phyloP scores from a whole-genome alignment of 2,797 vertebrate species.

The Sebastolobus alascanus region DNA sequence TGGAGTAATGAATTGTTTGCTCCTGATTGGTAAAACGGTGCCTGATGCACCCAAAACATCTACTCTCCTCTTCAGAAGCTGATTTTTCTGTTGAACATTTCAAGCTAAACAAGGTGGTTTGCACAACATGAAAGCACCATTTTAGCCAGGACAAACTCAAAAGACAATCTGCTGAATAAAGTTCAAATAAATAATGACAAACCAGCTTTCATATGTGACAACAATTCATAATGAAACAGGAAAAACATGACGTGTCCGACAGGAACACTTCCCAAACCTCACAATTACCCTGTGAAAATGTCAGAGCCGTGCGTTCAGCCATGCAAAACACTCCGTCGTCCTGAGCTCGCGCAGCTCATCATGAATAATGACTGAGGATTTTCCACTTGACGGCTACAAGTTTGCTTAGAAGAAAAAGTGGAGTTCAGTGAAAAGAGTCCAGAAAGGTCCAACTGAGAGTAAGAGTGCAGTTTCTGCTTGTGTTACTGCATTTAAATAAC shows the following conservation, averaged over 20 bases:
- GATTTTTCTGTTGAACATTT: too few species aligned
- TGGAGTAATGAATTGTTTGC: too few species aligned
- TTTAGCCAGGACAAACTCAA: too few species aligned
- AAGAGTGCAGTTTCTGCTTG: not conserved
- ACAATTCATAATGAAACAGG: not conserved
- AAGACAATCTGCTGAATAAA: not conserved
- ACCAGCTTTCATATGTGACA: not conserved
- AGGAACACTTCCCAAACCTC: slow-evolving; percentile 16
- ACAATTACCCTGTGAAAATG: not conserved
- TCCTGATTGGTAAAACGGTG: too few species aligned
- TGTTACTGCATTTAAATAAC: too few species aligned
- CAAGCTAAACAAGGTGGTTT: too few species aligned
- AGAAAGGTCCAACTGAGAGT: not conserved
- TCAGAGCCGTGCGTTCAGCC: not conserved
- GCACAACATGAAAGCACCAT: too few species aligned
- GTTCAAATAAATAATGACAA: not conserved
- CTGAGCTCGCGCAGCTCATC: slow-evolving; percentile 4
- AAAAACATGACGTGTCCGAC: not conserved
- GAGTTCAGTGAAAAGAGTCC: not conserved
- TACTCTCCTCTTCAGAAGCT: too few species aligned
- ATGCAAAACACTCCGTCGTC: not conserved
- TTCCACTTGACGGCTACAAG: slow-evolving; percentile 1
- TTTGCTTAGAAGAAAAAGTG: slow-evolving; percentile 6
- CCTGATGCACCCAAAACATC: too few species aligned
- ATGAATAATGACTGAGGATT: slow-evolving; percentile 30